Evolutionary conservation across 2,797 vertebrate genomes (phyloP), one percentile per base, ranked within the genome.

Genomic region (Peromyscus aztecus): DNA sequence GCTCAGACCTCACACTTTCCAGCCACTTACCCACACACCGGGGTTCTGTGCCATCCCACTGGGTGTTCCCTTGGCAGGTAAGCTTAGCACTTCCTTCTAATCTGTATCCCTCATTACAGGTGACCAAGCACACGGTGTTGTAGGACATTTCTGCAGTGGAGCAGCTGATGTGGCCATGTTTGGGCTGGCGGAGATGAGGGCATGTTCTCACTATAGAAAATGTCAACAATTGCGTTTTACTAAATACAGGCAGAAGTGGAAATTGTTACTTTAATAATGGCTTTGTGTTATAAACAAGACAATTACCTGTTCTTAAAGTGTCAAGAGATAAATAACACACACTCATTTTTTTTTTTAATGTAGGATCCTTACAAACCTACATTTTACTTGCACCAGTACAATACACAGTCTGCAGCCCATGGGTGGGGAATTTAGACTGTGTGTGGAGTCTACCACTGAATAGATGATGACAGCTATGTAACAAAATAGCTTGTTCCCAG

Each of bases 11-110:
- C 34, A 23, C 0, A 5, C 13, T 23, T 80, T 23, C 43, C 1
- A 81, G 83, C 98, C 98, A 99, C 99, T 98, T 99, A 99, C 99
- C 99, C 97, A 99, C 99, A 99, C 99, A 99, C 90, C 98, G 99
- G 71, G 99, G 99, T 92, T 99, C 99, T 96, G 99, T 97, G 95
- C 99, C 98, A 97, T 99, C 99, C 99, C 99, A 99, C 96, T 99
- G 99, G 69, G 99, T 99, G 65, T 98, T 99, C 97, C 98, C 99
- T 98, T 99, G 99, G 97, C 99, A 99, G 97, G 98, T 99, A 85
- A 99, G 99, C 94, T 97, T 98, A 90, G 98, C 63, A 46, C 97
- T 98, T 88, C 99, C 99, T 96, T 99, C 99, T 90, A 99, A 96
- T 96, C 99, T 98, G 98, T 99, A 99, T 97, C 99, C 99, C 63